Base-by-base conservation (phyloP, 1,140 invertebrate genomes). In the Hermatobates lingyangjiaoensis region DNA sequence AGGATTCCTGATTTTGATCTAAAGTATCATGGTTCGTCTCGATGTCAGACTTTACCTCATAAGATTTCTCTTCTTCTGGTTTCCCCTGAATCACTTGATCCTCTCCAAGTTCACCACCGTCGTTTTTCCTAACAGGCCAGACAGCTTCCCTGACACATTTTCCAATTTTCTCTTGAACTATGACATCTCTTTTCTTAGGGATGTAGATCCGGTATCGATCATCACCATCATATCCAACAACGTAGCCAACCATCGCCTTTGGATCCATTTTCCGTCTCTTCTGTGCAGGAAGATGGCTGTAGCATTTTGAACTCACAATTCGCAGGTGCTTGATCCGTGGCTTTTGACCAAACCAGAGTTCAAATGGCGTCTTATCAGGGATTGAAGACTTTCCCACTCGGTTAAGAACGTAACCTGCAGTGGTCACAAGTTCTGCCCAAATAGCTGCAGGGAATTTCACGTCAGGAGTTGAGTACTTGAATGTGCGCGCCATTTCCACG, bases 291-390 rank as follows among this genome's bases (percentile, higher is more conserved):
- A 59, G 47, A 24, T 55, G 50, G 28, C 47, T 46, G 47, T 51
- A 58, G 7, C 46, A 60, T 39, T 48, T 48, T 27, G 53, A 59
- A 18, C 63, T 63, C 56, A 65, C 63, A 23, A 65, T 51, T n/a
- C 51, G 26, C 4, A 65, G 26, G 50, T 65, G 52, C 21, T 40
- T 54, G 10, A 62, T 39, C 47, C 54, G 46, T 18, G 14, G 21
- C 39, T 54, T 53, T 49, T 56, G 59, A 34, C 39, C 49, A 49
- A 26, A 59, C 46, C 56, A 56, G n/a, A 57, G 21, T 30, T 62
- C 59, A 23, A 52, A 50, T 30, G 55, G 58, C 12, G 58, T 59
- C 26, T 26, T 55, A n/a, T 48, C 45, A 18, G 27, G 20, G n/a
- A 53, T 21, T 28, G 39, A 20, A 20, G 14, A 18, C 21, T 42